These are phyloP conservation scores for Poecilus cupreus DNA, from an alignment of 2,888 invertebrate species.

Conservation along the genomic window DNA sequence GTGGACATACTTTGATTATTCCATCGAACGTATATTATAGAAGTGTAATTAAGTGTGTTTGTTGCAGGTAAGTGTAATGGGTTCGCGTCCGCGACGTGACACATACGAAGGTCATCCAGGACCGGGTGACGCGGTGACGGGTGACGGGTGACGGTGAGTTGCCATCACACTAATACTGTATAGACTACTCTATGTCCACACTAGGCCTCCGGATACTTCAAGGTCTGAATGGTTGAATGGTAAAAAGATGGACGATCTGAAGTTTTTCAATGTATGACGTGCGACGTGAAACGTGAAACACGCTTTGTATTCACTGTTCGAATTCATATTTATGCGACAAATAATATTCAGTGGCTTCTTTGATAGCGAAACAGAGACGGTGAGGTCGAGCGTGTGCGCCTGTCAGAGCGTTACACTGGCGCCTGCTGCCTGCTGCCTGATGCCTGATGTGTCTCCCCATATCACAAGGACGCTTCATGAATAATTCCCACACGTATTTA, in stretches of 20 bases:
- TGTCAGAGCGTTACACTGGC: conserved; percentile 31
- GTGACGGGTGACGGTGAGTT: not conserved
- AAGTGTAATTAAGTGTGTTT: conserved; percentile 48
- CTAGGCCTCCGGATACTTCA: no score
- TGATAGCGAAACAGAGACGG: conserved; percentile 52
- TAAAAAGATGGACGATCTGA: no score
- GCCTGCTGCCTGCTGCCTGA: conserved; percentile 40
- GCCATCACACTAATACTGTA: not conserved
- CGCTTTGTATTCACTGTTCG: not conserved
- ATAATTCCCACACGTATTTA: conserved; percentile 74
- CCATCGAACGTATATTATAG: no score
- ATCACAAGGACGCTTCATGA: conserved; percentile 71
- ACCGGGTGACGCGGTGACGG: conserved; percentile 12
- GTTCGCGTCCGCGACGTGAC: conserved; percentile 1
- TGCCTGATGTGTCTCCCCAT: conserved; percentile 66
- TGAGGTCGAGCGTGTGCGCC: conserved; percentile 46
- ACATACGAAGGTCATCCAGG: conserved; percentile 36
- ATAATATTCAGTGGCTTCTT: conserved; percentile 57
- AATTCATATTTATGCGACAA: conserved; percentile 49
- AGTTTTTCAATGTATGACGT: no score
- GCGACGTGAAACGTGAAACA: no score
- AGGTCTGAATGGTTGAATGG: no score
- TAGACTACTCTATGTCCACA: no score
- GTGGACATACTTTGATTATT: no score
- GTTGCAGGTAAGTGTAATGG: conserved; percentile 46